Conservation (phyloP, 2,113 vertebrate genomes). For the Ophiodon elongatus region DNA sequence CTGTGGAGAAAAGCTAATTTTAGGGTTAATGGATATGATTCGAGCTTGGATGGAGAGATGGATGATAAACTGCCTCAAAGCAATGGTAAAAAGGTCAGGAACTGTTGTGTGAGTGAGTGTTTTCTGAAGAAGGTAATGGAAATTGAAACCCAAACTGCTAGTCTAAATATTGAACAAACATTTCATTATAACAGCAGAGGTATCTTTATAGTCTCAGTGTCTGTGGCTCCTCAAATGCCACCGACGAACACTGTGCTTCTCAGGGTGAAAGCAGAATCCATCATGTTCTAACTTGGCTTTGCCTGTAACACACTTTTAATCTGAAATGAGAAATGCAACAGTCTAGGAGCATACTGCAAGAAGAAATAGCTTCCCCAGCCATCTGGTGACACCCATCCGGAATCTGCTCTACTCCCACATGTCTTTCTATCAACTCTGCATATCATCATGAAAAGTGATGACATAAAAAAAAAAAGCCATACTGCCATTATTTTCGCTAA, state of each 20-base stretch:
- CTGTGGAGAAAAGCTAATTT: not conserved
- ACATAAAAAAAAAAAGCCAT: not conserved
- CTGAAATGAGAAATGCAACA: constrained; percentile 24
- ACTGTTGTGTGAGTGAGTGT: not conserved
- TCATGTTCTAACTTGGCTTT: constrained; percentile 15
- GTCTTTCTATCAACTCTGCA: constrained; percentile 32
- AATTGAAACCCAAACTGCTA: constrained; percentile 40
- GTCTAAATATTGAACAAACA: constrained; percentile 62
- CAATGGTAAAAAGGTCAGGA: constrained; percentile 4
- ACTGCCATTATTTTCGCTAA: not conserved
- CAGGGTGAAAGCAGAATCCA: constrained; percentile 46
- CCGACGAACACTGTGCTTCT: constrained; percentile 25
- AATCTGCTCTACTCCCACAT: constrained; percentile 58
- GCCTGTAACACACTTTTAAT: constrained; percentile 21
- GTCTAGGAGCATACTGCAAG: constrained; percentile 33
- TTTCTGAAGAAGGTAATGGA: not conserved
- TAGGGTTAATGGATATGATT: not conserved
- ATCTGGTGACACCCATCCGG: constrained; percentile 61
- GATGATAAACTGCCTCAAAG: not conserved
- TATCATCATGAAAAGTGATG: constrained; percentile 20
- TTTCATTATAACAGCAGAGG: constrained; percentile 54
- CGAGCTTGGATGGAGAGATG: not conserved
- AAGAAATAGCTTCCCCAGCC: constrained; percentile 31
- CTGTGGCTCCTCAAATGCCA: constrained; percentile 33
- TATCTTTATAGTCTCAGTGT: constrained; percentile 33